Conservation (phyloP, 2,888 invertebrate genomes). For the Anthophora plumipes region DNA sequence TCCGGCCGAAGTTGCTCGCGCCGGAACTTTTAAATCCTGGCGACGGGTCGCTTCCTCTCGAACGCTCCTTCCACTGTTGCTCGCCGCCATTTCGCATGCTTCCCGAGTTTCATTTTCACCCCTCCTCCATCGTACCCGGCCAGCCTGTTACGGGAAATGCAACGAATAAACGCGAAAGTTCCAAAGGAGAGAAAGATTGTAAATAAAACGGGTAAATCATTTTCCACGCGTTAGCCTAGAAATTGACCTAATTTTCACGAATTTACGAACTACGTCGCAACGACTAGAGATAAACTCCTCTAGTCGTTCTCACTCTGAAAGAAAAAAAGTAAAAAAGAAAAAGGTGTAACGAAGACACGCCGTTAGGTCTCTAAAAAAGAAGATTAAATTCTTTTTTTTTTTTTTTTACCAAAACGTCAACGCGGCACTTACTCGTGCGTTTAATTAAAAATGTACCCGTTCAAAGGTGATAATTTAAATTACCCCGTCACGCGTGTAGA, state of each 20-base stretch:
- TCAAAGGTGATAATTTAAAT: too few species aligned
- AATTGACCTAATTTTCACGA: constrained; percentile 13
- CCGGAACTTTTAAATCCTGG: constrained; percentile 26
- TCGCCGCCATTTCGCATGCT: background rate
- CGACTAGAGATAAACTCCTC: constrained; percentile 7
- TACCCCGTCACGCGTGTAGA: too few species aligned
- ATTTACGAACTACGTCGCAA: constrained; percentile 4
- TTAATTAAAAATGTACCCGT: too few species aligned
- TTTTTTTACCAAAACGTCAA: too few species aligned
- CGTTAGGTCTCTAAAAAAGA: too few species aligned
- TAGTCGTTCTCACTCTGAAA: constrained; percentile 25
- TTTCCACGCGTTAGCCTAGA: constrained; percentile 9
- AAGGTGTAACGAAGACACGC: too few species aligned
- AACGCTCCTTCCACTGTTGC: constrained; percentile 12
- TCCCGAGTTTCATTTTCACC: background rate
- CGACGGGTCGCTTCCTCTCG: constrained; percentile 1
- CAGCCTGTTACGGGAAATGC: background rate
- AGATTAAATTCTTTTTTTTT: too few species aligned
- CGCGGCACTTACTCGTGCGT: too few species aligned
- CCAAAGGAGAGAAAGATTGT: background rate
- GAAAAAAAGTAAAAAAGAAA: too few species aligned
- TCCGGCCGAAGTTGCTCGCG: constrained; percentile 23
- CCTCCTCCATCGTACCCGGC: background rate
- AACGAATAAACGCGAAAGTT: too few species aligned
- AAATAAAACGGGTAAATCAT: background rate